phyloP scores from a whole-genome alignment of 2,888 invertebrate genomes.

The Nematopogon swammerdamellus region DNA sequence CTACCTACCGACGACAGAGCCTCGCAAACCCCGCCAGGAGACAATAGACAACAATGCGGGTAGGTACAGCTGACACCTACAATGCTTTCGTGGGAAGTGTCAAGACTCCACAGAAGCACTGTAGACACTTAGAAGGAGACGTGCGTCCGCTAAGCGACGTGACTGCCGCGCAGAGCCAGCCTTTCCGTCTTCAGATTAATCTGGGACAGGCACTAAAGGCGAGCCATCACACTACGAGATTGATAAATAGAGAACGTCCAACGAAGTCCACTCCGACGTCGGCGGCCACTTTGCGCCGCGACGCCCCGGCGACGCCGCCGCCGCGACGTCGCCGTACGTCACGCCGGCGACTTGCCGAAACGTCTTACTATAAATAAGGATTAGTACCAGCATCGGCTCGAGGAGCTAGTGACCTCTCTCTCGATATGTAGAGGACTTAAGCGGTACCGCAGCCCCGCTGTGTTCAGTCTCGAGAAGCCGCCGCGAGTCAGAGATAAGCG shows the following conservation, averaged over 20 bases:
- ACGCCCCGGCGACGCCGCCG: not conserved
- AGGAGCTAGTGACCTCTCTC: not conserved
- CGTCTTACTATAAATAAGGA: conserved; percentile 58
- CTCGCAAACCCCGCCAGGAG: no score
- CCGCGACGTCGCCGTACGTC: not conserved
- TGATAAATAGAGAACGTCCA: not conserved
- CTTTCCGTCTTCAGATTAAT: not conserved
- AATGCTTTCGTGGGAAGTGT: no score
- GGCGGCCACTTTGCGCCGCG: not conserved
- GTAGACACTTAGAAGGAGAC: not conserved
- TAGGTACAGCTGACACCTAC: no score
- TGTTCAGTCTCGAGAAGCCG: no score
- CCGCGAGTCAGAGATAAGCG: no score
- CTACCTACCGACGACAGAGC: no score
- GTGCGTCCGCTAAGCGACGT: not conserved
- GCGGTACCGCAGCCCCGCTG: no score
- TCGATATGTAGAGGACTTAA: no score
- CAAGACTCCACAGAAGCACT: no score
- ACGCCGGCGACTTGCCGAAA: conserved; percentile 11
- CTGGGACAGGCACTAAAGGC: not conserved
- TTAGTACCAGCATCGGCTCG: conserved; percentile 19
- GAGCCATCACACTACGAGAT: not conserved
- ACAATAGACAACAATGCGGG: no score
- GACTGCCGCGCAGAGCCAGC: not conserved
- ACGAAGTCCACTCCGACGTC: not conserved